Evolutionary conservation across 1,140 invertebrate genomes (phyloP).

Genomic region (Arion vulgaris): DNA sequence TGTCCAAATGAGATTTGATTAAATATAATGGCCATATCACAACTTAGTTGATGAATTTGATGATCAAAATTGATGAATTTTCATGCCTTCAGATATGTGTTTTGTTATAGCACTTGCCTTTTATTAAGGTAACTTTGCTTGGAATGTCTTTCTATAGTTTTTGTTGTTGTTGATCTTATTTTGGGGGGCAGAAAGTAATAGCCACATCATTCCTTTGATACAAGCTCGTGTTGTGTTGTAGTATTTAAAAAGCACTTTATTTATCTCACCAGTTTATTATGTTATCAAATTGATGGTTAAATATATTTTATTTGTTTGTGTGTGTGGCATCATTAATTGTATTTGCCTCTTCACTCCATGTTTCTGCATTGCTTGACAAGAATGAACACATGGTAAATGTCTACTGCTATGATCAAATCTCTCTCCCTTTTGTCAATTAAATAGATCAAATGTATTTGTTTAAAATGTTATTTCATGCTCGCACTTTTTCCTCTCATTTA

Average conservation of each 20-base stretch:
- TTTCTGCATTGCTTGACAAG: too few species aligned
- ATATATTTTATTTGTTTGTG: too few species aligned
- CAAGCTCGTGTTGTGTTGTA: conserved; percentile 8
- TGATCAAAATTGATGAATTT: neutral
- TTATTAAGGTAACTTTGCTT: conserved; percentile 27
- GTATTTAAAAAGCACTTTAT: neutral
- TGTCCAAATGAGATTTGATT: neutral
- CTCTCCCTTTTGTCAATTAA: too few species aligned
- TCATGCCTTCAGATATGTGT: neutral
- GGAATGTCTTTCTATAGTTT: conserved; percentile 34
- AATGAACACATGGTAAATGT: too few species aligned
- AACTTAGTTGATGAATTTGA: neutral
- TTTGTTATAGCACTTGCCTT: conserved; percentile 21
- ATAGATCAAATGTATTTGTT: too few species aligned
- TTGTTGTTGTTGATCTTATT: conserved; percentile 18
- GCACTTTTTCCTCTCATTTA: too few species aligned
- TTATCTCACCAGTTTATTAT: neutral
- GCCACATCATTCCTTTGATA: conserved; percentile 19
- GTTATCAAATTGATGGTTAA: neutral
- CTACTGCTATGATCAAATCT: too few species aligned
- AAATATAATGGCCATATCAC: neutral
- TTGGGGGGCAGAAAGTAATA: neutral
- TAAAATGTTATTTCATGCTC: too few species aligned
- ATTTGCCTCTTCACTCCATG: too few species aligned
- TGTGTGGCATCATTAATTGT: too few species aligned